These are phyloP conservation scores for Tetranychus truncatus DNA, from an alignment of 2,888 invertebrate species.

Conservation along the genomic window DNA sequence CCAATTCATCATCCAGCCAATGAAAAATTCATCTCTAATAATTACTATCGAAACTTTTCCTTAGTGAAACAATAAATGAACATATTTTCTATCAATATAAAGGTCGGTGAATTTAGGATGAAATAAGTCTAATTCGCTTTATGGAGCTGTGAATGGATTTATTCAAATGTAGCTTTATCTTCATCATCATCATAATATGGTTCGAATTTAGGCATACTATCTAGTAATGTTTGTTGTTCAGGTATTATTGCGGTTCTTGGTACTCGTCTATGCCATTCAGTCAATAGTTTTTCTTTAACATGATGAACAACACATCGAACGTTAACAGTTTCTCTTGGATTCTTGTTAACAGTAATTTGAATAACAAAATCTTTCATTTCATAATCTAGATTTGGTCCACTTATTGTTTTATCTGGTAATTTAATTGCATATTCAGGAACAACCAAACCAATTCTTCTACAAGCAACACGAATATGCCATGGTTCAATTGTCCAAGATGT, in stretches of 20 bases:
- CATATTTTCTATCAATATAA: too few species aligned
- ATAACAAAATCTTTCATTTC: conserved; percentile 62
- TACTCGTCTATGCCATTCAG: conserved; percentile 15
- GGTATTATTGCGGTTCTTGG: neutral
- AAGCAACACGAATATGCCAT: conserved; percentile 58
- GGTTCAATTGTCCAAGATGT: conserved; percentile 66
- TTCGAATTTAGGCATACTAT: neutral
- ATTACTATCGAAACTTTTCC: too few species aligned
- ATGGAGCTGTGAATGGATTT: too few species aligned
- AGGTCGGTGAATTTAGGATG: too few species aligned
- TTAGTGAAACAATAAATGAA: too few species aligned
- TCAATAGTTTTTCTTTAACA: conserved; percentile 29
- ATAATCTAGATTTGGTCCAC: conserved; percentile 58
- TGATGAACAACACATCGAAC: conserved; percentile 61
- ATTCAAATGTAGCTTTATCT: neutral
- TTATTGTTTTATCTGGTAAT: conserved; percentile 51
- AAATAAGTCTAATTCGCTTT: too few species aligned
- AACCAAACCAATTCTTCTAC: conserved; percentile 44
- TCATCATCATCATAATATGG: conserved; percentile 9
- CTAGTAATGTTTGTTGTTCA: neutral
- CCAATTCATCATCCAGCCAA: too few species aligned
- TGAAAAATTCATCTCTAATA: too few species aligned
- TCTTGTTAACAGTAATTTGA: conserved; percentile 54
- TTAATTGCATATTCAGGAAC: conserved; percentile 55
- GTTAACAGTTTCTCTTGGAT: conserved; percentile 42